phyloP scores from a whole-genome alignment of 2,797 vertebrate species.

The Falco concolor region DNA sequence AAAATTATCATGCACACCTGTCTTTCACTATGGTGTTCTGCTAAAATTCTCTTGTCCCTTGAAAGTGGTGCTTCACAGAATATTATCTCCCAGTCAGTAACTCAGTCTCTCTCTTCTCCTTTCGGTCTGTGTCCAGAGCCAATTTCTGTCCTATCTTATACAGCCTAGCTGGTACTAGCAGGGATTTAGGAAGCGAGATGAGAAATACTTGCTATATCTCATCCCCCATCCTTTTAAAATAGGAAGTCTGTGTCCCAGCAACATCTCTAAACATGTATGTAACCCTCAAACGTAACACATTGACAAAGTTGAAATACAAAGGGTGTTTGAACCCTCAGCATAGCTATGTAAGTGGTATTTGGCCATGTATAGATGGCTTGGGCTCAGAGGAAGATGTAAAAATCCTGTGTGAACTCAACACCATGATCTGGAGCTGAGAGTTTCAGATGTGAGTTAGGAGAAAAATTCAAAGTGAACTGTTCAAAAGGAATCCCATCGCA shows the following conservation, averaged over 20 bases:
- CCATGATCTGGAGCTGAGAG: not conserved
- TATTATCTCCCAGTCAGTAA: not conserved
- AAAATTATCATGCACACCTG: not conserved
- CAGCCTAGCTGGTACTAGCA: not conserved
- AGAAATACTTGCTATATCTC: not conserved
- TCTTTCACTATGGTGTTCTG: not conserved
- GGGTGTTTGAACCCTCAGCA: not conserved
- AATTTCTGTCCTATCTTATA: not conserved
- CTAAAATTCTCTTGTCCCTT: not conserved
- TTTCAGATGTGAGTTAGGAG: not conserved
- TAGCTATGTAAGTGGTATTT: not conserved
- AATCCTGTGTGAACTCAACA: not conserved
- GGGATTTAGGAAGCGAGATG: not conserved
- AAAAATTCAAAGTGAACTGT: not conserved
- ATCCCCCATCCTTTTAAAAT: not conserved
- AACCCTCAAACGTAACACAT: not conserved
- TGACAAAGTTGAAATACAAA: not conserved
- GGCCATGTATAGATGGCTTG: not conserved
- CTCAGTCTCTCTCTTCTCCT: not conserved
- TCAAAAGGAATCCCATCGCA: not conserved
- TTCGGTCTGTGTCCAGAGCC: not conserved
- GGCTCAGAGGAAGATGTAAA: not conserved
- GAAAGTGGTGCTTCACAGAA: not conserved
- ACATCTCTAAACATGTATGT: not conserved
- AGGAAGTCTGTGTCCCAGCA: not conserved